phyloP scores from a whole-genome alignment of 35 echinoderm and acorn worm species.

The Hemicentrotus pulcherrimus region DNA sequence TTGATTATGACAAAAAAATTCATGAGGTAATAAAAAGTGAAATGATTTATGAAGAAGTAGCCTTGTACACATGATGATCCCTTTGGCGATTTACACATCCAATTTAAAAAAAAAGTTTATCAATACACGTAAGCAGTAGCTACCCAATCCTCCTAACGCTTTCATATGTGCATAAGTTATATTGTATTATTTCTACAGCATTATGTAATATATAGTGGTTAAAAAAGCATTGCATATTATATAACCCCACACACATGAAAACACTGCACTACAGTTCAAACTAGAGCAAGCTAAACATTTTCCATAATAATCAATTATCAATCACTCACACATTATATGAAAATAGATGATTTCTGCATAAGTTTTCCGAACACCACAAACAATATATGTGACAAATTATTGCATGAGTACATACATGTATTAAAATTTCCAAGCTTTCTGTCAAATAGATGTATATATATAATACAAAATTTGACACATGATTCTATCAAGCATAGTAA shows the following conservation, averaged over 20 bases:
- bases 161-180: too few relatives aligned
- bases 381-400: not conserved
- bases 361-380: not conserved
- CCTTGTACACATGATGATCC: not conserved
- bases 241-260: not conserved
- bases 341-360: constrained; percentile 6
- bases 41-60: not conserved
- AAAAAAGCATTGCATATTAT: not conserved
- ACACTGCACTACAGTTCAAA: not conserved
- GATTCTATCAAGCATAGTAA: not conserved
- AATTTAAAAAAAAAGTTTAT: not conserved
- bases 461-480: not conserved
- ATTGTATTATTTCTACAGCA: not conserved
- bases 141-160: not conserved
- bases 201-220: not conserved
- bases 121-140: not conserved
- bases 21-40: not conserved
- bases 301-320: not conserved
- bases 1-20: not conserved
- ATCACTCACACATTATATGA: not conserved
- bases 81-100: not conserved
- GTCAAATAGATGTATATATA: not conserved
- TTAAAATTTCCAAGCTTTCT: not conserved
- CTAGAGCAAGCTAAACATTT: not conserved
- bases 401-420: not conserved